Evolutionary conservation across 37 sponge, comb jelly and placozoan species (phyloP).

Genomic region (Haliclona indistincta): DNA sequence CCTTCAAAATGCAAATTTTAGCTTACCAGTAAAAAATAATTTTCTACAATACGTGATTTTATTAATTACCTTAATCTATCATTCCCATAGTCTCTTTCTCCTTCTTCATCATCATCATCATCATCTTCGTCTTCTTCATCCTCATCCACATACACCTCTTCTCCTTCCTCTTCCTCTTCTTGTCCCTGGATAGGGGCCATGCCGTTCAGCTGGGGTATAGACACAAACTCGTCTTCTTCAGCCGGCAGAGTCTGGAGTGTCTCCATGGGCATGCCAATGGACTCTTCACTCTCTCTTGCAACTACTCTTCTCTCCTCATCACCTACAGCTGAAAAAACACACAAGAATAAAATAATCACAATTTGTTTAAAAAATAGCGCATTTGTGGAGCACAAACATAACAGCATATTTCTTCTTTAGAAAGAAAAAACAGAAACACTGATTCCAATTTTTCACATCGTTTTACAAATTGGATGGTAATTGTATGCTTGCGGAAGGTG

Average conservation of each 20-base stretch:
- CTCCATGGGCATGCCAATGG: background rate
- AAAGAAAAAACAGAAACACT: too few species aligned
- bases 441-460: too few species aligned
- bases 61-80: background rate
- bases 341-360: too few species aligned
- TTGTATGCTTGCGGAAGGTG: too few species aligned
- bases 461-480: too few species aligned
- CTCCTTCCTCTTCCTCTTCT: background rate
- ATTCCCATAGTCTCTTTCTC: background rate
- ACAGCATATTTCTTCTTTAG: too few species aligned
- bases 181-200: background rate
- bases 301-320: slow-evolving; percentile 14
- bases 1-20: too few species aligned
- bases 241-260: background rate
- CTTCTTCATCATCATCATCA: slow-evolving; percentile 18
- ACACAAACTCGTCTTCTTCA: background rate
- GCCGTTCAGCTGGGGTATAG: background rate
- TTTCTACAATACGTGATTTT: too few species aligned
- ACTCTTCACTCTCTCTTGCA: background rate
- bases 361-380: too few species aligned
- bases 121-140: slow-evolving; percentile 19
- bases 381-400: too few species aligned
- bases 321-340: slow-evolving; percentile 20
- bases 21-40: too few species aligned
- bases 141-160: background rate